Conservation (phyloP, 2,113 vertebrate species). For the Pteronura brasiliensis region DNA sequence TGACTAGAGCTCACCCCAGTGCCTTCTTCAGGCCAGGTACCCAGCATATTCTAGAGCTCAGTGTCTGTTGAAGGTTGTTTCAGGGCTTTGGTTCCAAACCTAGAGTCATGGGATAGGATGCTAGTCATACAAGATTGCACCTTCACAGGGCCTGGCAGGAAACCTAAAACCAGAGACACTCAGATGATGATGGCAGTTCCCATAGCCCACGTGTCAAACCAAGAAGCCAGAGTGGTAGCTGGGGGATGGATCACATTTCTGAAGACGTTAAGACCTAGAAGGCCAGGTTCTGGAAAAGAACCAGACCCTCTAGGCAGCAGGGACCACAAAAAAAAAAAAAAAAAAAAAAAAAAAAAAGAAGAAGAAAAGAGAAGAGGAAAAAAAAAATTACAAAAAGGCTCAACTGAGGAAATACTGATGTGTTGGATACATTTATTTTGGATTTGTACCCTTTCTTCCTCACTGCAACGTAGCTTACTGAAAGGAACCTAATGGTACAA, state of each 20-base stretch:
- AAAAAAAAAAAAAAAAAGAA: fast-evolving
- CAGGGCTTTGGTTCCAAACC: neutral
- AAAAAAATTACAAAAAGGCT: neutral
- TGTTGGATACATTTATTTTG: neutral
- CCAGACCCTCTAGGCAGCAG: neutral
- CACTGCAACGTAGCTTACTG: neutral
- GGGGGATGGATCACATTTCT: constrained; percentile 15
- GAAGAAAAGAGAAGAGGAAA: neutral
- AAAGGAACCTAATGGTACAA: neutral
- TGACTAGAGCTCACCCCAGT: neutral
- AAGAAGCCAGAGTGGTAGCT: neutral
- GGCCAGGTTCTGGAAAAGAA: neutral
- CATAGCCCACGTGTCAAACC: neutral
- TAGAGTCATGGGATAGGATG: neutral
- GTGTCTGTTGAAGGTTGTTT: neutral
- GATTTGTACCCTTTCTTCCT: neutral
- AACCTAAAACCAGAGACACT: constrained; percentile 1
- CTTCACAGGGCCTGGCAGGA: constrained; percentile 10
- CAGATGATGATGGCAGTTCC: neutral
- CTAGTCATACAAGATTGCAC: neutral
- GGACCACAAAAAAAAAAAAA: neutral
- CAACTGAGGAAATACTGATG: neutral
- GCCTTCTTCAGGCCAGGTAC: neutral
- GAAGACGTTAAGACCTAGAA: neutral
- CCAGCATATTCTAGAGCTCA: neutral